Percentiles rank a stretch among this genome's conserved stretches.
Evolutionary conservation across 2,113 vertebrate species (phyloP).

Genomic region (Zosterops pallidus): DNA sequence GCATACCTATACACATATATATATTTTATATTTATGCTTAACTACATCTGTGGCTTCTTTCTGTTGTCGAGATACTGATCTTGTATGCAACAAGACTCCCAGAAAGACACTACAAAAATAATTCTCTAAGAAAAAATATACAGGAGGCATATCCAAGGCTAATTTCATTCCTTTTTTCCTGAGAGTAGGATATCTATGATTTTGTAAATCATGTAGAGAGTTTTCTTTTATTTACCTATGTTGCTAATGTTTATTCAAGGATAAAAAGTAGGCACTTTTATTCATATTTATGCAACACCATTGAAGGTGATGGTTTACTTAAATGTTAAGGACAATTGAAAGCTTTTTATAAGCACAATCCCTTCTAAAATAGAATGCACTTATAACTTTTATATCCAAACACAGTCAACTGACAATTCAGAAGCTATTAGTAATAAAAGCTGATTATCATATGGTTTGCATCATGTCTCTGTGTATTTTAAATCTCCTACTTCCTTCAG

Average conservation of each 20-base stretch:
- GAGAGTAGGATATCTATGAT: not conserved
- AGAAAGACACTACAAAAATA: not conserved
- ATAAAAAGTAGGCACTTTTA: not conserved
- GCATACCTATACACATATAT: not conserved
- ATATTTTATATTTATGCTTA: not conserved
- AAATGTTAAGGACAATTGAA: not conserved
- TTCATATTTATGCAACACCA: not conserved
- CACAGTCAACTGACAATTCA: not conserved
- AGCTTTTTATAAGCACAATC: not conserved
- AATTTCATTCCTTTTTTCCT: not conserved
- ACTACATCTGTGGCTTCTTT: not conserved
- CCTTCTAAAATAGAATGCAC: not conserved
- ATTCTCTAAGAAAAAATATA: not conserved
- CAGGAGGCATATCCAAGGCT: not conserved
- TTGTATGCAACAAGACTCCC: not conserved
- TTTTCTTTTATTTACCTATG: not conserved
- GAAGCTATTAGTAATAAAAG: conserved; percentile 24
- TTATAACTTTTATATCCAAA: not conserved
- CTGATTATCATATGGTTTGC: not conserved
- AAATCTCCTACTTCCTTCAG: conserved; percentile 36
- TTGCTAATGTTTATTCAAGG: not conserved
- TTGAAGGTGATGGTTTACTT: not conserved
- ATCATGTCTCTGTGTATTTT: conserved; percentile 13
- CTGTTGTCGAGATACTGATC: not conserved
- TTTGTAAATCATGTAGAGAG: not conserved